phyloP scores from a whole-genome alignment of 2,113 vertebrate genomes.

The Neoarius graeffei region DNA sequence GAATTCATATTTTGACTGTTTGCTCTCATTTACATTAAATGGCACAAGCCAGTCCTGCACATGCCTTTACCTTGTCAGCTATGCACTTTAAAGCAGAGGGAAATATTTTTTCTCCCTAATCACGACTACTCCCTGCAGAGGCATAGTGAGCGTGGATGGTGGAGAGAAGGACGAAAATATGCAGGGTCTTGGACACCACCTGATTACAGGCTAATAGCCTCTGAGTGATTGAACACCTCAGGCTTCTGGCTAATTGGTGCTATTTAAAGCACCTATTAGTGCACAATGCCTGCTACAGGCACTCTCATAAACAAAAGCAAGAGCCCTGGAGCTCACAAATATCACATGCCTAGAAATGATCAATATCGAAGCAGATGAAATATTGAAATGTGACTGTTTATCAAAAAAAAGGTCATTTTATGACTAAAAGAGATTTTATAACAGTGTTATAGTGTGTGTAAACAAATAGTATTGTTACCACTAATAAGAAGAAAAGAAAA shows the following conservation, averaged over 20 bases:
- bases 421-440: not conserved
- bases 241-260: constrained; percentile 98
- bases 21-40: constrained; percentile 69
- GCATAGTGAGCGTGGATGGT: constrained; percentile 79
- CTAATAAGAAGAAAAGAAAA: not conserved
- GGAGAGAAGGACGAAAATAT: constrained; percentile 86
- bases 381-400: not conserved
- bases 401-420: not conserved
- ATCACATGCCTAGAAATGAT: constrained; percentile 50
- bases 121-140: constrained; percentile 66
- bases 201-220: constrained; percentile 99
- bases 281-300: constrained; percentile 86
- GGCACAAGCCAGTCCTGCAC: constrained; percentile 56
- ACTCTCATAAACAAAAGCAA: constrained; percentile 76
- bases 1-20: constrained; percentile 52
- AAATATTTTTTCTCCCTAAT: constrained; percentile 72
- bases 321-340: constrained; percentile 60
- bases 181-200: constrained; percentile 90
- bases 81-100: constrained; percentile 73
- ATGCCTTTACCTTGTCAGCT: constrained; percentile 59
- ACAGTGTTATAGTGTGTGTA: no score
- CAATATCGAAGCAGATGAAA: not conserved
- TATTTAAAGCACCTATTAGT: constrained; percentile 93
- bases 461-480: not conserved
- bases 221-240: constrained; percentile 99